Evolutionary conservation across 2,888 invertebrate species (phyloP).

Genomic region (Orthosia gothica): DNA sequence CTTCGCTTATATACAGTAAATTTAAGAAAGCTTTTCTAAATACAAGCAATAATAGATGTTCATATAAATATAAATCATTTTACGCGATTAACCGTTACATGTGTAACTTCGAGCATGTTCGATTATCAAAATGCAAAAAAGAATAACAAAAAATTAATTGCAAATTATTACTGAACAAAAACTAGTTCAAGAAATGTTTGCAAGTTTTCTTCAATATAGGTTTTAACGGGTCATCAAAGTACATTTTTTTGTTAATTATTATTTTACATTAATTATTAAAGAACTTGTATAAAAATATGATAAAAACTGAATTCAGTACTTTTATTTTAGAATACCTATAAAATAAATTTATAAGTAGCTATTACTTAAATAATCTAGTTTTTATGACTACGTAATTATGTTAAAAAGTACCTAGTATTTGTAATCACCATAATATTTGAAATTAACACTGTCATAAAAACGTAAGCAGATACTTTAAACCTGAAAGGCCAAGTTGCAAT

Average conservation of each 20-base stretch:
- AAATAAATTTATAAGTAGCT: constrained; percentile 5
- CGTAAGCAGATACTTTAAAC: background rate
- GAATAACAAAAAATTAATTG: background rate
- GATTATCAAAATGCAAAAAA: background rate
- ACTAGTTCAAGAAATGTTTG: background rate
- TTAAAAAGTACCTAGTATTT: background rate
- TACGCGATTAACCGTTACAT: background rate
- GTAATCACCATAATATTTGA: constrained; percentile 12
- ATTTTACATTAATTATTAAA: background rate
- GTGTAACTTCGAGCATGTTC: background rate
- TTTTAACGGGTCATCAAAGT: background rate
- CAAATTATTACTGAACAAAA: background rate
- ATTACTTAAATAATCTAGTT: constrained; percentile 3
- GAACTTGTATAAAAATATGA: background rate
- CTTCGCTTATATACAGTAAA: no score
- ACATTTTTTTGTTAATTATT: constrained; percentile 12
- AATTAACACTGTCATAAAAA: constrained; percentile 15
- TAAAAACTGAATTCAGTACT: background rate
- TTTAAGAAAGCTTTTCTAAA: background rate
- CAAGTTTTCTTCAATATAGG: background rate
- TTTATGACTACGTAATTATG: constrained; percentile 19
- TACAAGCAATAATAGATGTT: background rate
- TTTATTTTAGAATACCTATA: background rate
- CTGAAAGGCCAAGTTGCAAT: background rate
- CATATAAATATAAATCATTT: background rate